A percentile compares a stretch with the other conserved stretches of the same genome.
phyloP scores from a whole-genome alignment of 2,113 vertebrate genomes.

The Azemiops feae region DNA sequence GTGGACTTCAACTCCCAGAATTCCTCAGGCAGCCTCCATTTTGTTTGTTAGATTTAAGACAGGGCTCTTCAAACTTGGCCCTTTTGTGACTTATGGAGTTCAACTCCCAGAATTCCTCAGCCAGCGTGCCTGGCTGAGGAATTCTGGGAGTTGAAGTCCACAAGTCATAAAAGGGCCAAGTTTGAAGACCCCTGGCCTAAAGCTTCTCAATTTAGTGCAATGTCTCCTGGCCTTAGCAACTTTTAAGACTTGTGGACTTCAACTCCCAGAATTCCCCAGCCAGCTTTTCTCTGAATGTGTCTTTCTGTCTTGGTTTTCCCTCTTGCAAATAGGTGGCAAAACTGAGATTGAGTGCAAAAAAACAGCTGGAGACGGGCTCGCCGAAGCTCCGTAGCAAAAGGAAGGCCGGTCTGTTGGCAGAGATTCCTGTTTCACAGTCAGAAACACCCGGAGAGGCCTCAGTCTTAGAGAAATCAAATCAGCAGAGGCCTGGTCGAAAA shows the following conservation, averaged over 20 bases:
- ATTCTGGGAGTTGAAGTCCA: no score
- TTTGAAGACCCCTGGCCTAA: no score
- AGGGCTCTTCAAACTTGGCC: no score
- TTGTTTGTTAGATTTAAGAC: no score
- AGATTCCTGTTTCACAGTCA: conserved; percentile 10
- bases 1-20: no score
- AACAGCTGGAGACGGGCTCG: neutral
- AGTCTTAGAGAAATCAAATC: neutral
- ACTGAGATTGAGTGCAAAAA: neutral
- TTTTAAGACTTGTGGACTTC: neutral
- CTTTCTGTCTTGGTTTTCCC: neutral
- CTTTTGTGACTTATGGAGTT: no score
- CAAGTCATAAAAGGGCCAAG: no score
- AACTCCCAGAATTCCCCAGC: neutral
- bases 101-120: no score
- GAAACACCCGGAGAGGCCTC: neutral
- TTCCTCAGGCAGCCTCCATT: no score
- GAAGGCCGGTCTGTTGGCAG: neutral
- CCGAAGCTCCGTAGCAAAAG: conserved; percentile 20
- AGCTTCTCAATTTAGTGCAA: neutral
- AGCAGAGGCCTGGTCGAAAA: conserved; percentile 39
- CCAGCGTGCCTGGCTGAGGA: no score
- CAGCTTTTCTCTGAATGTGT: neutral
- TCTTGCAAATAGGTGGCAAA: conserved; percentile 49
- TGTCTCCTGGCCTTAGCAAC: neutral